These are phyloP conservation scores for Trachelus stipa DNA, from an alignment of 2,888 invertebrate genomes.

Conservation along the genomic window DNA sequence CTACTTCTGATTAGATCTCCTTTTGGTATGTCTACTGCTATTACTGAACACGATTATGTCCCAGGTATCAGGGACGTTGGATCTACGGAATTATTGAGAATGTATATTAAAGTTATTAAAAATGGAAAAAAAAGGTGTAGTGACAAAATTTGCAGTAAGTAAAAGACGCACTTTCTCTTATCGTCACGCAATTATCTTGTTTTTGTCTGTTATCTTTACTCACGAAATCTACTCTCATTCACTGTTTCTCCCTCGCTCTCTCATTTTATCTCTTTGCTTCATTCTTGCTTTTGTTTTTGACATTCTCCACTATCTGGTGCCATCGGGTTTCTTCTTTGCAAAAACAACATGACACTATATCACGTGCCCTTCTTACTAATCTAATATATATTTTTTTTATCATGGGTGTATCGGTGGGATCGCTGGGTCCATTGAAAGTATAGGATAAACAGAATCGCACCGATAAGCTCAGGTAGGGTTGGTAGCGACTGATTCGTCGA, in stretches of 20 bases:
- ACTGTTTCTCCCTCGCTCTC: background rate
- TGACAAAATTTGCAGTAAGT: background rate
- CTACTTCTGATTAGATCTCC: background rate
- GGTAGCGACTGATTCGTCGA: background rate
- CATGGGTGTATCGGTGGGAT: background rate
- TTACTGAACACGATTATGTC: background rate
- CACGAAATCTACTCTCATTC: background rate
- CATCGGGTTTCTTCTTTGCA: background rate
- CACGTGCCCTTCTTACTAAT: background rate
- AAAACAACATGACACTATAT: background rate
- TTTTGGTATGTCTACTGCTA: background rate
- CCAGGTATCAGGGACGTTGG: background rate
- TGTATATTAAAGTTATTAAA: too few species aligned
- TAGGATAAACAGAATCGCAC: background rate
- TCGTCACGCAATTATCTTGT: background rate
- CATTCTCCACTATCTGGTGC: background rate
- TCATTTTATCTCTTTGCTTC: background rate
- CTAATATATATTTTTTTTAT: background rate
- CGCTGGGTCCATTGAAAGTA: background rate
- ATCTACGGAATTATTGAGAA: too few species aligned
- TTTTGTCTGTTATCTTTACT: background rate
- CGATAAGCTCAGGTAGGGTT: background rate
- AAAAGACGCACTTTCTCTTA: background rate
- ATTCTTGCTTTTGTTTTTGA: background rate
- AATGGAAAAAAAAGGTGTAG: background rate